Conservation (phyloP, 2,113 vertebrate genomes). For the Rhineura floridana region DNA sequence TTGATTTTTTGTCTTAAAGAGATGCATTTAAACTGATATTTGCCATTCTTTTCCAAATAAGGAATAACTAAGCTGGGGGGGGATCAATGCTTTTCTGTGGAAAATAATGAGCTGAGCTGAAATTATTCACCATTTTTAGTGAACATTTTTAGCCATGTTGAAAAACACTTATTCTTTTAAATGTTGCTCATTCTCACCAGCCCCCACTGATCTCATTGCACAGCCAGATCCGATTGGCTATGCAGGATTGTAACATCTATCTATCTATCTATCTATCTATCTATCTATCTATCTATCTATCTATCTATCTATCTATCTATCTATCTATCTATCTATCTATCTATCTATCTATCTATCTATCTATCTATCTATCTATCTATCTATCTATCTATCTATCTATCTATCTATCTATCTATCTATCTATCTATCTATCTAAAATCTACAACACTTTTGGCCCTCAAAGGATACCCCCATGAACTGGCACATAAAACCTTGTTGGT, state of each 20-base stretch:
- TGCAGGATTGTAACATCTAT: background rate
- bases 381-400: background rate
- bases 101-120: background rate
- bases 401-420: too few species aligned
- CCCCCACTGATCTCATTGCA: background rate
- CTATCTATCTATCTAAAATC: background rate
- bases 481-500: background rate
- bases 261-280: background rate
- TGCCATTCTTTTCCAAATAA: background rate
- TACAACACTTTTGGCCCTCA: background rate
- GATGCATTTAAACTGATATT: background rate
- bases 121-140: background rate
- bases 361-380: background rate
- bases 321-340: background rate
- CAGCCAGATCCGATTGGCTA: background rate
- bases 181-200: background rate
- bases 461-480: background rate
- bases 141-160: background rate
- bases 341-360: background rate
- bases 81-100: conserved; percentile 4
- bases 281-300: background rate
- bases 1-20: rapidly evolving
- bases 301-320: background rate
- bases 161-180: background rate
- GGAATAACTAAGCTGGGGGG: background rate